phyloP scores from a whole-genome alignment of 2,113 vertebrate species.

The Podarcis cretensis region DNA sequence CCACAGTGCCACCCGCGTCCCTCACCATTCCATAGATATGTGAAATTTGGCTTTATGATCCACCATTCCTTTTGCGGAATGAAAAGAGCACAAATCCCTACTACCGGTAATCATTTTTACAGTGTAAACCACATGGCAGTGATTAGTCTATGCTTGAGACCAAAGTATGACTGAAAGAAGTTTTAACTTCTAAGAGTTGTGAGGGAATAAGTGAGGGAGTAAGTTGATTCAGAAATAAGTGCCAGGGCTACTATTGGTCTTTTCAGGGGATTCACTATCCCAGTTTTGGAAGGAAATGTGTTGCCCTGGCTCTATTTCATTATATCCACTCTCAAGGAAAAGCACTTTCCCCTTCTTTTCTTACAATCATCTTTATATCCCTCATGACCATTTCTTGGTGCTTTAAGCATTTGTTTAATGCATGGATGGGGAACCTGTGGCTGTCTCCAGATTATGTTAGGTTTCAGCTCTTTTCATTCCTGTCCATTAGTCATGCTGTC shows the following conservation, averaged over 20 bases:
- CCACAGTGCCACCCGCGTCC: no score
- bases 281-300: neutral
- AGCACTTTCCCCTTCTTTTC: neutral
- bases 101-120: neutral
- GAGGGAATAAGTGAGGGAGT: neutral
- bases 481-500: no score
- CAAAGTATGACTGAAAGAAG: neutral
- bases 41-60: neutral
- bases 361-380: neutral
- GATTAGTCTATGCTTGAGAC: neutral
- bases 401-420: no score
- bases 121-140: neutral
- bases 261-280: neutral
- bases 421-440: no score
- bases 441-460: no score
- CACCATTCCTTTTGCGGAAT: neutral
- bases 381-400: neutral
- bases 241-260: neutral
- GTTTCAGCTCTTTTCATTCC: no score
- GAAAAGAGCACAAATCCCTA: neutral
- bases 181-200: neutral
- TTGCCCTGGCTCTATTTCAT: neutral
- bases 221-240: neutral
- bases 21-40: neutral
- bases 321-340: neutral